phyloP scores from a whole-genome alignment of 2,888 invertebrate species.

The Unio delphinus region DNA sequence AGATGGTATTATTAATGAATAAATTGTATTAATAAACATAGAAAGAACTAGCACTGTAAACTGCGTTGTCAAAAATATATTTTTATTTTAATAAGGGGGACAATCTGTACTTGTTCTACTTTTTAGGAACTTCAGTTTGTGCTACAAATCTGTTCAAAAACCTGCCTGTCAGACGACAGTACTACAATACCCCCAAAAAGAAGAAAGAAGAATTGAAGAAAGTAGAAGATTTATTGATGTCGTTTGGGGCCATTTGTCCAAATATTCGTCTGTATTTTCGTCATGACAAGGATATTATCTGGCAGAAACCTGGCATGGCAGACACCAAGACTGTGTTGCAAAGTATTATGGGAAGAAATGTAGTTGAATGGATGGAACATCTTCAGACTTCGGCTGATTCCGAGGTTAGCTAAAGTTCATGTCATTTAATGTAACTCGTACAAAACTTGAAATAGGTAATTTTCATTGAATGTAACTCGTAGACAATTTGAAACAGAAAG shows the following conservation, averaged over 20 bases:
- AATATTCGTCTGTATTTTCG: conserved; percentile 72
- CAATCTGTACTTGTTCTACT: not conserved
- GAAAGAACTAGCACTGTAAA: no score
- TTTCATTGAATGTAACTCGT: not conserved
- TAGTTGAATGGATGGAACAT: conserved; percentile 36
- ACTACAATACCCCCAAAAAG: conserved; percentile 72
- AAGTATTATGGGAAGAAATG: conserved; percentile 46
- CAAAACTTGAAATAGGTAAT: no score
- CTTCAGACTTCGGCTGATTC: conserved; percentile 11
- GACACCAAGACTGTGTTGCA: conserved; percentile 46
- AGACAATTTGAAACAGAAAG: no score
- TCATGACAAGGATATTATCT: conserved; percentile 73
- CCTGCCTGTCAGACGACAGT: conserved; percentile 76
- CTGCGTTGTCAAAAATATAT: no score
- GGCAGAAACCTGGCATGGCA: conserved; percentile 72
- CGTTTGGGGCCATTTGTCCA: conserved; percentile 74
- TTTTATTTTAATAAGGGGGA: not conserved
- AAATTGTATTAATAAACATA: no score
- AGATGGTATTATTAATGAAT: no score
- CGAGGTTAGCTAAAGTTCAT: conserved; percentile 26
- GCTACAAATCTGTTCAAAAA: conserved; percentile 75
- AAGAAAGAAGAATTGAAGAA: conserved; percentile 75
- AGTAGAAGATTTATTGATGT: conserved; percentile 74
- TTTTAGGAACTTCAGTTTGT: conserved; percentile 75
- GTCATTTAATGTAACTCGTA: not conserved